Percentiles rank a stretch among this genome's conserved stretches.
phyloP scores from a whole-genome alignment of 2,797 vertebrate species.

The Eulemur albifrons region DNA sequence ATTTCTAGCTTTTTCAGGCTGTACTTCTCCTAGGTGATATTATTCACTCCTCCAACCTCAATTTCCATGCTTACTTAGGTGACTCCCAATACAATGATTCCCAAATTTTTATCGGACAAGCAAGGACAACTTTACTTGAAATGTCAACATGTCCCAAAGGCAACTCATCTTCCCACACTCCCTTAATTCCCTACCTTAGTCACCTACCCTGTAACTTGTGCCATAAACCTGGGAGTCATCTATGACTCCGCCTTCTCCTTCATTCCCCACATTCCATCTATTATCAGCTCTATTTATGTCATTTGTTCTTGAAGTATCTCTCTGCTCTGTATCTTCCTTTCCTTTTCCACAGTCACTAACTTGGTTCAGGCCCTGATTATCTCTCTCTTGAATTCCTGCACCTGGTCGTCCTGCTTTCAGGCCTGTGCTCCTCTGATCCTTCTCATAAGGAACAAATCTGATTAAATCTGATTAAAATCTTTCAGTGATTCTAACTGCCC shows the following conservation, averaged over 20 bases:
- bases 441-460: slow-evolving; percentile 33
- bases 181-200: background rate
- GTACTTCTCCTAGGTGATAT: background rate
- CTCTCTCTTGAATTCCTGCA: background rate
- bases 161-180: background rate
- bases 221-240: background rate
- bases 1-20: background rate
- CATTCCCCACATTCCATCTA: background rate
- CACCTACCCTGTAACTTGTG: background rate
- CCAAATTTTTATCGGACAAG: background rate
- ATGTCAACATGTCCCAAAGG: background rate
- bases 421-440: background rate
- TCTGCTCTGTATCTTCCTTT: background rate
- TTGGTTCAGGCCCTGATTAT: background rate
- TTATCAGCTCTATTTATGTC: background rate
- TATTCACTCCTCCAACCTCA: background rate
- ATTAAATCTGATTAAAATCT: slow-evolving; percentile 44
- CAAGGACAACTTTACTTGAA: background rate
- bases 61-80: background rate
- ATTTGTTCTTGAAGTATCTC: background rate
- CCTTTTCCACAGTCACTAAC: background rate
- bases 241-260: background rate
- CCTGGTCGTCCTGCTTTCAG: background rate
- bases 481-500: background rate
- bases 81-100: background rate